These are phyloP conservation scores for Lophura nycthemera DNA, from an alignment of 2,113 vertebrate species.

Conservation along the genomic window DNA sequence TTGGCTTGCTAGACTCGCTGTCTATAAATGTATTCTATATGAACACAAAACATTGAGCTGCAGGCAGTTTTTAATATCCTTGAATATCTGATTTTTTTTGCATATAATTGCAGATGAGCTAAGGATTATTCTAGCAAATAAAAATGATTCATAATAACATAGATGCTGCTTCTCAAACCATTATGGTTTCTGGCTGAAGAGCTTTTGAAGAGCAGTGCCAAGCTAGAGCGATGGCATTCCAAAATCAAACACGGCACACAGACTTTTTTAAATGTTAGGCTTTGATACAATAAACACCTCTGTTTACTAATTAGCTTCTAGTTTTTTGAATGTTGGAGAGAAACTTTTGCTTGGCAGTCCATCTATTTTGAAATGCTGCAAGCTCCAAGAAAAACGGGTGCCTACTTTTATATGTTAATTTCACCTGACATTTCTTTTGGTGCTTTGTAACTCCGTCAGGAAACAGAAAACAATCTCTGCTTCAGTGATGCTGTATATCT, in stretches of 20 bases:
- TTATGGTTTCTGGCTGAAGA: neutral
- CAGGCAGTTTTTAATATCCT: neutral
- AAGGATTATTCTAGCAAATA: constrained; percentile 32
- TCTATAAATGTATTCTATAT: neutral
- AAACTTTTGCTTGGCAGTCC: neutral
- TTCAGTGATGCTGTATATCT: neutral
- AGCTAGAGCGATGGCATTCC: neutral
- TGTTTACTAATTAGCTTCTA: constrained; percentile 22
- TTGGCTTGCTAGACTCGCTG: neutral
- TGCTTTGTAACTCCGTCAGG: neutral
- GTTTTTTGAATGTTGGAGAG: neutral
- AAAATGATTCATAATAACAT: neutral
- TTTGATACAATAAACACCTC: neutral
- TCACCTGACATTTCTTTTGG: neutral
- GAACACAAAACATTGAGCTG: neutral
- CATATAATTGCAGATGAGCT: neutral
- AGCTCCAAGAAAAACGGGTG: neutral
- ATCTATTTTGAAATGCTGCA: neutral
- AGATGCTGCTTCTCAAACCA: neutral
- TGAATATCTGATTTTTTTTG: neutral
- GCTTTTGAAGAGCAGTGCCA: constrained; percentile 24
- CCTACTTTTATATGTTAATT: neutral
- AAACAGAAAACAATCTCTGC: neutral
- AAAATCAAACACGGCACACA: neutral
- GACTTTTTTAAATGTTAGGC: neutral